Evolutionary conservation across 2,888 invertebrate genomes (phyloP).

Genomic region (Scelioninae gen. 2): DNA sequence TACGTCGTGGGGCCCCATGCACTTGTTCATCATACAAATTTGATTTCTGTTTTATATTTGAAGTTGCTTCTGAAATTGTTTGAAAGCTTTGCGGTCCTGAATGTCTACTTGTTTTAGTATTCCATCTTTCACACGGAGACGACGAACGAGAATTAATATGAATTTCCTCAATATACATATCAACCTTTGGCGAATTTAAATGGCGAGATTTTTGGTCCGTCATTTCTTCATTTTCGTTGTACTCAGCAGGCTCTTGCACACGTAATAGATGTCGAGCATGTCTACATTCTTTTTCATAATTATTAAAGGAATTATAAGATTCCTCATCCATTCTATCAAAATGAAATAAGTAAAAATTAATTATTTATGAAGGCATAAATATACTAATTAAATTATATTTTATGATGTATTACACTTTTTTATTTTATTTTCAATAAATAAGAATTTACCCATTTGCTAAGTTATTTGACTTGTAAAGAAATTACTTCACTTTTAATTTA

Average conservation of each 20-base stretch:
- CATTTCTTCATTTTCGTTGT: constrained; percentile 13
- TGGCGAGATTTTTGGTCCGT: constrained; percentile 1
- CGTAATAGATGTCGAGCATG: not conserved
- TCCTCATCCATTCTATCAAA: constrained; percentile 15
- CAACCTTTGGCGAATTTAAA: constrained; percentile 54
- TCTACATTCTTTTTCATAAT: constrained; percentile 11
- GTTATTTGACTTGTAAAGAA: no score
- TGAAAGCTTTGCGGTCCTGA: not conserved
- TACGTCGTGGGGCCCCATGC: constrained; percentile 60
- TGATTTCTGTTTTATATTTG: constrained; percentile 64
- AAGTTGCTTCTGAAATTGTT: constrained; percentile 60
- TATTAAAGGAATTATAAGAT: constrained; percentile 12
- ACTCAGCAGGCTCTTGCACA: not conserved
- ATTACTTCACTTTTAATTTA: no score
- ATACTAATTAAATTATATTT: no score
- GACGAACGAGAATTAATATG: constrained; percentile 19
- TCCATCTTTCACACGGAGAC: constrained; percentile 9
- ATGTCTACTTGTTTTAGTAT: not conserved
- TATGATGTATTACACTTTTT: no score
- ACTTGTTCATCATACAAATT: constrained; percentile 46
- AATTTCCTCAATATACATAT: constrained; percentile 59
- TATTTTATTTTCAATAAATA: no score
- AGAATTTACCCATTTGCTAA: no score
- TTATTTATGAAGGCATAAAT: not conserved
- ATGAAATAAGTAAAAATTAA: not conserved